Evolutionary conservation across 2,113 vertebrate species (phyloP), one percentile per base, ranked within the genome.

Genomic region (Mandrillus leucophaeus): DNA sequence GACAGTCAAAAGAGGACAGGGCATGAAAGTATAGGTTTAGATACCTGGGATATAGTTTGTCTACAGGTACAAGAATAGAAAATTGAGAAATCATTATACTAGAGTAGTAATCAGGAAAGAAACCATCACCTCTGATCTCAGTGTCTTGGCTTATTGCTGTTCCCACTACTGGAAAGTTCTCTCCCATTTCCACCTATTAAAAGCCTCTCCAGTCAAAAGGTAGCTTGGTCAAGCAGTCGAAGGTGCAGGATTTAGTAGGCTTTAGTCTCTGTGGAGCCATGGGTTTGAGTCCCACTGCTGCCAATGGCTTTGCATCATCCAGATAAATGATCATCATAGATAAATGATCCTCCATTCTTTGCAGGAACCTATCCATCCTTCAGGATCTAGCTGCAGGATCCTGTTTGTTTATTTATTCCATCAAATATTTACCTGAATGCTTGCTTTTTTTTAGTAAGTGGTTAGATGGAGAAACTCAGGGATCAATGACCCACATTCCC

Each of bases 371-470:
- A 32, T 55, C 50, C 32, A 6, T 73, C 50, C 61, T 93, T 95
- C 16, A 90, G 48, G 45, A 86, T 57, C 11, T 7, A 45, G 9
- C 17, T 64, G 35, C 79, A 78, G 55, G 66, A 87, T 61, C 25
- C 25, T 45, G 32, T 57, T 52, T 68, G 48, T 89, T 91, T 66
- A 64, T 55, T 57, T 4, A 43, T 50, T 92, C 55, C 27, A 82
- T 40, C 27, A 78, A 50, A 88, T 35, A 91, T 93, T 78, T 80
- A 52, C 11, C 13, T 90, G 61, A 79, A 57, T 88, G 78, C 90
- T 79, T 95, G 79, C 32, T 91, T 94, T 95, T 93, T 82, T 91
- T 55, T 18, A 20, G 38, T 23, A 50, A 23, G 25, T 86, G 86
- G 6, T 90, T 64, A 89, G 64, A 48, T 52, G 57, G 4, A 78